Evolutionary conservation across 1,140 invertebrate species (phyloP).

Genomic region (Hypsibius dujardini): DNA sequence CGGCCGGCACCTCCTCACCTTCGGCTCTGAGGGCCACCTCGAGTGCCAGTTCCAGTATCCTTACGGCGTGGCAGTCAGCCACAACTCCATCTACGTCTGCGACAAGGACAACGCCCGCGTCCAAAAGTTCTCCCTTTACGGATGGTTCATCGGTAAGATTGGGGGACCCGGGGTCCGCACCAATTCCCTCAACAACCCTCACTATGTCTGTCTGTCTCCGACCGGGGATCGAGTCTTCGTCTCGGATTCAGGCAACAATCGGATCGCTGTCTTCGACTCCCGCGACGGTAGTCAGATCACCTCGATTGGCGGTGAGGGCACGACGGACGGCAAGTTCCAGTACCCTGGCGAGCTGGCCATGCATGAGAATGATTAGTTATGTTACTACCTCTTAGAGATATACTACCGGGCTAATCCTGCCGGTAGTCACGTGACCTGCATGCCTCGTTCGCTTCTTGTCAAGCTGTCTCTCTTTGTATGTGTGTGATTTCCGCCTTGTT

Average conservation of each 20-base stretch:
- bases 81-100: constrained; percentile 95
- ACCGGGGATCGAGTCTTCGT: constrained; percentile 73
- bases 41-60: constrained; percentile 79
- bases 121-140: constrained; percentile 75
- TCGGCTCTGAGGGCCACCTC: constrained; percentile 73
- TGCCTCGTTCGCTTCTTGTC: too few species aligned
- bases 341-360: constrained; percentile 89
- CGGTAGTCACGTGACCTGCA: too few species aligned
- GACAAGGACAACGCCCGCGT: constrained; percentile 96
- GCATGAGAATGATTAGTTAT: constrained; percentile 73
- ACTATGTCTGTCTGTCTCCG: constrained; percentile 87
- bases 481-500: too few species aligned
- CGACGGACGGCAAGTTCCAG: constrained; percentile 81
- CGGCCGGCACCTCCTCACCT: constrained; percentile 68
- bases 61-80: constrained; percentile 93
- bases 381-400: too few species aligned
- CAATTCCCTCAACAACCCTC: constrained; percentile 84
- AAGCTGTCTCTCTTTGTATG: too few species aligned
- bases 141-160: constrained; percentile 91
- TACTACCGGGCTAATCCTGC: too few species aligned
- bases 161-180: constrained; percentile 66
- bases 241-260: constrained; percentile 83
- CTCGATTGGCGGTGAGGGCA: constrained; percentile 71
- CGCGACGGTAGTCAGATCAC: constrained; percentile 63
- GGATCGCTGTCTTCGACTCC: constrained; percentile 80